phyloP scores from a whole-genome alignment of 2,888 invertebrate species.

The Drosophila hamatofila region DNA sequence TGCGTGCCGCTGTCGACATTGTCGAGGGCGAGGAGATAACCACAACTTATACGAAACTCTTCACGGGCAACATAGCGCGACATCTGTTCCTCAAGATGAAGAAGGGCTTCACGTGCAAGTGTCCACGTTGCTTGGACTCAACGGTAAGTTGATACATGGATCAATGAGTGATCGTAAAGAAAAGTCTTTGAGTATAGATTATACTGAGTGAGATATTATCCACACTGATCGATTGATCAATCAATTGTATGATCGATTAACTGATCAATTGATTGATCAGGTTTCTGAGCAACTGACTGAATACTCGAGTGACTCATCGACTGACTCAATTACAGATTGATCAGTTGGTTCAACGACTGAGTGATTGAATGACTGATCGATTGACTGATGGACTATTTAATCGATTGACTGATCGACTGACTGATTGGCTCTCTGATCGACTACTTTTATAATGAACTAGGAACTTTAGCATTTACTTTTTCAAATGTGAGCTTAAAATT shows the following conservation, averaged over 20 bases:
- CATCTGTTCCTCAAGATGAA: slow-evolving; percentile 87
- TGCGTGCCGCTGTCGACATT: slow-evolving; percentile 88
- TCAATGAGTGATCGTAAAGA: not conserved
- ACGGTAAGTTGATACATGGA: slow-evolving; percentile 86
- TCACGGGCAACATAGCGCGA: slow-evolving; percentile 89
- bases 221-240: not conserved
- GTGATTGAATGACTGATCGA: not conserved
- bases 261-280: too few species aligned
- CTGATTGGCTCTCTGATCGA: not conserved
- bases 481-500: too few species aligned
- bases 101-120: slow-evolving; percentile 90
- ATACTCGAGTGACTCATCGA: not conserved
- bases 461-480: not conserved
- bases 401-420: not conserved
- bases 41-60: slow-evolving; percentile 89
- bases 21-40: slow-evolving; percentile 89
- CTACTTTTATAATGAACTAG: not conserved
- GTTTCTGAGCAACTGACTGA: not conserved
- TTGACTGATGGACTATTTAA: not conserved
- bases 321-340: too few species aligned
- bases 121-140: slow-evolving; percentile 89
- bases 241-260: not conserved
- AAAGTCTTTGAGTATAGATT: not conserved
- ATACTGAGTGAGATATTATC: not conserved
- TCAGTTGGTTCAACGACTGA: not conserved